Conservation (phyloP, 2,888 invertebrate genomes). For the Thymelicus lineola region DNA sequence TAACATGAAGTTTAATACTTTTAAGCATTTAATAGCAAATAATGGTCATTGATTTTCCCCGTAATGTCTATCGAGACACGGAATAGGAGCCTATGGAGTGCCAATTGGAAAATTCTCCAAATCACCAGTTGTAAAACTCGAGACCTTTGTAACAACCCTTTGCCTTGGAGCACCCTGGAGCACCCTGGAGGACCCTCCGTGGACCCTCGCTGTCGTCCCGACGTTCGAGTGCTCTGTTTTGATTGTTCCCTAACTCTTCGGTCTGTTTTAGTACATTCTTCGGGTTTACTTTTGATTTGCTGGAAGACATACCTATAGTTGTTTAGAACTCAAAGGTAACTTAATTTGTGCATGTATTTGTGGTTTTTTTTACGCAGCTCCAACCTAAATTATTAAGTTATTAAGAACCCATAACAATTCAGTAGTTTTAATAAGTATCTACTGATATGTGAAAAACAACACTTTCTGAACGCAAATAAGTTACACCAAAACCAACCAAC, state of each 20-base stretch:
- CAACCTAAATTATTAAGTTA: too few species aligned
- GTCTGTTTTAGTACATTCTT: constrained; percentile 15
- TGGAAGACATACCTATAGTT: background rate
- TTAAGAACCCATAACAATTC: too few species aligned
- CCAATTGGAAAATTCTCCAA: constrained; percentile 78
- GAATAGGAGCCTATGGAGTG: constrained; percentile 51
- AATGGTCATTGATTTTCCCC: background rate
- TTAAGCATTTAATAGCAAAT: too few species aligned
- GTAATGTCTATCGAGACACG: constrained; percentile 49
- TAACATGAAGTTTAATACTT: too few species aligned
- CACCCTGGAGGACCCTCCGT: constrained; percentile 51
- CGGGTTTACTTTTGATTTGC: constrained; percentile 25
- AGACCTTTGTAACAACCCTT: constrained; percentile 78
- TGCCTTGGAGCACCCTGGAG: constrained; percentile 42
- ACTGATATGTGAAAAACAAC: background rate
- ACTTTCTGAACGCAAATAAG: constrained; percentile 24
- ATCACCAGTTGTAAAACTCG: constrained; percentile 76
- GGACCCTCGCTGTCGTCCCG: constrained; percentile 58
- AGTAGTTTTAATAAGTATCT: too few species aligned
- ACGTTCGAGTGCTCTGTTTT: constrained; percentile 51
- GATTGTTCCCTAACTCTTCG: constrained; percentile 47
- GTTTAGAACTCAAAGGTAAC: too few species aligned
- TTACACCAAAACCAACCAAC: constrained; percentile 23
- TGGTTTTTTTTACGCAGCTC: too few species aligned
- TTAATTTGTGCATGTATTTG: too few species aligned